These are phyloP conservation scores for Protophormia terraenovae DNA, from an alignment of 2,888 invertebrate species.

Conservation along the genomic window DNA sequence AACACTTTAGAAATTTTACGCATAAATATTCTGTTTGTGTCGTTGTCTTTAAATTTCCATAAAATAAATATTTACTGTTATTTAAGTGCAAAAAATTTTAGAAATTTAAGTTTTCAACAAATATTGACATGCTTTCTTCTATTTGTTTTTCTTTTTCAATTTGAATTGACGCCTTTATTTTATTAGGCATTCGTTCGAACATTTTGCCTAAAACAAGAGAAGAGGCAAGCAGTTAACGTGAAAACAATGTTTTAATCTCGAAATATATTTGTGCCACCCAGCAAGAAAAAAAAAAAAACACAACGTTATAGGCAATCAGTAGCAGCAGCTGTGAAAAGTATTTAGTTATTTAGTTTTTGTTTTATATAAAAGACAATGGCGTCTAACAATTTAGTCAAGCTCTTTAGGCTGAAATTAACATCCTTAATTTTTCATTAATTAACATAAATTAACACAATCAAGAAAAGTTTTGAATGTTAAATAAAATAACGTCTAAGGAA, in stretches of 20 bases:
- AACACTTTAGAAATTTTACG: neutral
- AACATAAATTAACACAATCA: slow-evolving; percentile 42
- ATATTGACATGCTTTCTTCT: slow-evolving; percentile 46
- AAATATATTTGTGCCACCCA: neutral
- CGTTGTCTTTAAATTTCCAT: slow-evolving; percentile 53
- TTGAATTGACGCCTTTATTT: slow-evolving; percentile 21
- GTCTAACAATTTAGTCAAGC: slow-evolving; percentile 28
- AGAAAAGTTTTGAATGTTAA: slow-evolving; percentile 41
- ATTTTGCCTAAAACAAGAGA: neutral
- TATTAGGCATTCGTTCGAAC: neutral
- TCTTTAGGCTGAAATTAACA: slow-evolving; percentile 55
- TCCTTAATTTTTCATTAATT: slow-evolving; percentile 59
- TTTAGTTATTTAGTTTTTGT: neutral
- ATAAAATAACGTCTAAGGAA: neutral
- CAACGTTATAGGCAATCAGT: slow-evolving; percentile 5
- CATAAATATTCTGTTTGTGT: slow-evolving; percentile 21
- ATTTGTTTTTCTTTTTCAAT: slow-evolving; percentile 18
- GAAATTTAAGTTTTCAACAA: slow-evolving; percentile 54
- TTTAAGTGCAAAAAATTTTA: slow-evolving; percentile 55
- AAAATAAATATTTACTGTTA: slow-evolving; percentile 58
- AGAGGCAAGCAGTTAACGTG: neutral
- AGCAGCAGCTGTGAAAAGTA: neutral
- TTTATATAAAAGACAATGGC: slow-evolving; percentile 14
- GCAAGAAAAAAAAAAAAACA: neutral
- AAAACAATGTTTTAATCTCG: neutral